Base-by-base conservation (phyloP, 2,113 vertebrate species). In the Gracilinanus agilis region DNA sequence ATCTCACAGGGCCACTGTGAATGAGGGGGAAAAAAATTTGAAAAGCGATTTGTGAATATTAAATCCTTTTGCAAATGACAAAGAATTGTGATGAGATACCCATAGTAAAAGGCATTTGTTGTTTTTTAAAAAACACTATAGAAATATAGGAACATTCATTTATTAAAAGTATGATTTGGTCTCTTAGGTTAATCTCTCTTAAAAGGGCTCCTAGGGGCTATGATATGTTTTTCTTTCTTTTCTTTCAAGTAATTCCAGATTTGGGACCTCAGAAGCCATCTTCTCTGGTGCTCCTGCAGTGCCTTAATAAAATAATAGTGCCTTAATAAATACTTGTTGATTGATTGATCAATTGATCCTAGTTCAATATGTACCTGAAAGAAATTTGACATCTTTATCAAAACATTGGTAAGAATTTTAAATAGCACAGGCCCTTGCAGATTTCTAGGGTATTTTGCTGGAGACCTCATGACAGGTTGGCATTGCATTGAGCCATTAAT, bases 31-130 rank as follows among this genome's bases (percentile, higher is more conserved):
- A 40, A 93, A 54, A 53, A 6, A 49, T 91, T 93, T 89, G 91
- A 90, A 93, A 67, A 44, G 0, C 10, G 93, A 83, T 16, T 95
- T 49, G 92, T 94, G 94, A 95, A 44, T 54, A 10, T 83, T 88
- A 67, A 67, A 56, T 93, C 23, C 88, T 93, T 93, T 21, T 53
- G 29, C 44, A 34, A 92, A 94, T 91, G 24, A 34, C 94, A 95
- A 92, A 91, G 49, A 90, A 94, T 54, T 67, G 55, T 55, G 44
- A 58, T 93, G 29, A 54, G 44, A 88, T 56, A 94, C 24, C 40
- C n/a, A 90, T 34, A 94, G 44, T 88, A 96, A 94, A 94, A 24
- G 5, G 0, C 3, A 40, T 54, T 75, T 67, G 13, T 40, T n/a
- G 56, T 40, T 88, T 24, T 8, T 5, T 24, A 49, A 49, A 49